Conservation (phyloP, 1,140 invertebrate species). For the Berghia stephanieae region DNA sequence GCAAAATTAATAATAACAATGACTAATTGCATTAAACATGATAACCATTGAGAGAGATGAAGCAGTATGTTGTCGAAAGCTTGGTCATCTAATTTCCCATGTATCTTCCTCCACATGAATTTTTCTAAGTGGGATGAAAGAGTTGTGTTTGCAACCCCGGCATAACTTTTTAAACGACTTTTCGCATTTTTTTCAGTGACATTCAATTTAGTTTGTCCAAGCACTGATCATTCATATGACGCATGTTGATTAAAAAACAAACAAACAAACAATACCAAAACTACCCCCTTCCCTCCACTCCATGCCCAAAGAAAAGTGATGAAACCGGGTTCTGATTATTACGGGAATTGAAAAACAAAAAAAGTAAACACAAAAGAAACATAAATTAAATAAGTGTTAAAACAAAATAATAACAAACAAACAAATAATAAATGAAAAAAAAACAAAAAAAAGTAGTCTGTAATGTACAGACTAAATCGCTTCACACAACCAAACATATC, state of each 20-base stretch:
- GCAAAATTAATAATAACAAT: no score
- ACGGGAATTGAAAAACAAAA: not conserved
- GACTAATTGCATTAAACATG: no score
- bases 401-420: not conserved
- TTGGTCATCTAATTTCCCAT: no score
- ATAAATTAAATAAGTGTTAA: not conserved
- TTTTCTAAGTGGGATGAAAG: no score
- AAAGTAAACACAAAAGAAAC: not conserved
- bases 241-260: not conserved
- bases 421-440: not conserved
- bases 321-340: not conserved
- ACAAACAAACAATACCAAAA: not conserved
- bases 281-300: no score
- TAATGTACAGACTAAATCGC: no score
- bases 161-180: conserved; percentile 11
- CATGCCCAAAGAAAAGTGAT: not conserved
- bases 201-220: not conserved
- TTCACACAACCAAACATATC: no score
- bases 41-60: no score
- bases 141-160: no score
- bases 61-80: no score
- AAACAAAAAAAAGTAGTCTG: no score
- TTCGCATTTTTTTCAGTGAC: not conserved
- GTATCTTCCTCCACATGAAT: no score
- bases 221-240: not conserved